These are phyloP conservation scores for Terebella lapidaria DNA, from an alignment of 2,888 invertebrate species.

Conservation along the genomic window DNA sequence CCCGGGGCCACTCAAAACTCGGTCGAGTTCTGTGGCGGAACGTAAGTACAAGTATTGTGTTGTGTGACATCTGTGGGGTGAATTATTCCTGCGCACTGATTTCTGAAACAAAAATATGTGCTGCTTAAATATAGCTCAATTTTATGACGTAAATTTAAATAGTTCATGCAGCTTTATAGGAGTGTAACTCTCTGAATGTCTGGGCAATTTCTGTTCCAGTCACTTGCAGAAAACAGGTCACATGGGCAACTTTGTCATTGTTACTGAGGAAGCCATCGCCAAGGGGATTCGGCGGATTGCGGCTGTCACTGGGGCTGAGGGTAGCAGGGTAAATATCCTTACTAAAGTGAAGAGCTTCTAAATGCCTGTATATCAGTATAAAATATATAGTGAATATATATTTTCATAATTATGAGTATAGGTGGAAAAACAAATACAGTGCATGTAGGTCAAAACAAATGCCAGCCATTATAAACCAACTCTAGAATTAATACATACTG, in stretches of 20 bases:
- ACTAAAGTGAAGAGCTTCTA: too few species aligned
- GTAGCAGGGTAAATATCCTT: slow-evolving; percentile 59
- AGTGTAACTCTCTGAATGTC: too few species aligned
- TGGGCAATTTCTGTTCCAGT: too few species aligned
- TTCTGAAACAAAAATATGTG: too few species aligned
- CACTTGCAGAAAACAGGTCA: slow-evolving; percentile 88
- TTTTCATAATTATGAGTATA: neutral
- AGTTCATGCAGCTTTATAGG: too few species aligned
- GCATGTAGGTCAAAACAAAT: too few species aligned
- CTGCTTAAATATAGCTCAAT: too few species aligned
- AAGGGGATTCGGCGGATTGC: slow-evolving; percentile 96
- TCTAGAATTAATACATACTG: too few species aligned
- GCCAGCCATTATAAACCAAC: too few species aligned
- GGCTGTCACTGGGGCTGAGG: slow-evolving; percentile 92
- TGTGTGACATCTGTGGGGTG: neutral
- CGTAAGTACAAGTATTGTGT: slow-evolving; percentile 67
- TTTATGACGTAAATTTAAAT: too few species aligned
- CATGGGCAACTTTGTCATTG: slow-evolving; percentile 90
- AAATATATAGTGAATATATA: neutral
- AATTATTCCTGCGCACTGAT: too few species aligned
- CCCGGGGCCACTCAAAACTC: slow-evolving; percentile 78
- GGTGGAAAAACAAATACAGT: neutral
- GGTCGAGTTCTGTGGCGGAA: slow-evolving; percentile 99
- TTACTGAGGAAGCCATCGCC: slow-evolving; percentile 97
- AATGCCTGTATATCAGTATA: neutral